Evolutionary conservation across 1,140 invertebrate species (phyloP).

Genomic region (Atta cephalotes): DNA sequence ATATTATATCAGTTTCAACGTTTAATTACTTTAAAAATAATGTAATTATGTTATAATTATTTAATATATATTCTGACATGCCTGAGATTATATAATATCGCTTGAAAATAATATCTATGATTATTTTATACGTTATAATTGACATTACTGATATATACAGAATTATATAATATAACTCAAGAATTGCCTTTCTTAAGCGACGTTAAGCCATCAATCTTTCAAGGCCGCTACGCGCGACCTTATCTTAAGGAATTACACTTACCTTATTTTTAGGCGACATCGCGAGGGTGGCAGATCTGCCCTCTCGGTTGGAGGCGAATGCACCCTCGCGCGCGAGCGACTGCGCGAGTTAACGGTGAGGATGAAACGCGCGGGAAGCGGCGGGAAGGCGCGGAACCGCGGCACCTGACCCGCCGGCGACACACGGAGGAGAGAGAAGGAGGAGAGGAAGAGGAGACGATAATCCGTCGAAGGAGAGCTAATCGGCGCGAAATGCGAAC

Average conservation of each 20-base stretch:
- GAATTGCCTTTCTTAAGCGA: not conserved
- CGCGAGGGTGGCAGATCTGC: not conserved
- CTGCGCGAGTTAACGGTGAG: not conserved
- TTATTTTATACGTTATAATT: conserved; percentile 14
- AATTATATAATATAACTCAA: conserved; percentile 30
- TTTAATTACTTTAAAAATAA: not conserved
- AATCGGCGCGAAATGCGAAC: conserved; percentile 40
- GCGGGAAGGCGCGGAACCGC: conserved; percentile 1
- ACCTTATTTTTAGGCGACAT: conserved; percentile 80
- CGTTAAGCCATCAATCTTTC: not conserved
- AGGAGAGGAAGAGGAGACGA: not conserved
- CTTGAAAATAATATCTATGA: not conserved
- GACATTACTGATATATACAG: not conserved
- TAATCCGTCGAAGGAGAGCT: not conserved
- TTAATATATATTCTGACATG: not conserved
- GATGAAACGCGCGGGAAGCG: not conserved
- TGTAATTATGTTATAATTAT: not conserved
- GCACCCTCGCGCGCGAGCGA: conserved; percentile 61
- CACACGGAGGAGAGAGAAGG: not conserved
- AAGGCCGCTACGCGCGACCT: not conserved
- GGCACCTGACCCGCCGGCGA: conserved; percentile 65
- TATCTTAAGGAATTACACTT: conserved; percentile 36
- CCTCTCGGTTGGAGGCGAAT: conserved; percentile 47
- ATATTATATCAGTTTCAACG: not conserved
- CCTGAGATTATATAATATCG: conserved; percentile 19